A percentile compares a stretch with the other conserved stretches of the same genome.
These are phyloP conservation scores for Puffinus mauretanicus DNA, from an alignment of 2,113 vertebrate species.

Conservation along the genomic window DNA sequence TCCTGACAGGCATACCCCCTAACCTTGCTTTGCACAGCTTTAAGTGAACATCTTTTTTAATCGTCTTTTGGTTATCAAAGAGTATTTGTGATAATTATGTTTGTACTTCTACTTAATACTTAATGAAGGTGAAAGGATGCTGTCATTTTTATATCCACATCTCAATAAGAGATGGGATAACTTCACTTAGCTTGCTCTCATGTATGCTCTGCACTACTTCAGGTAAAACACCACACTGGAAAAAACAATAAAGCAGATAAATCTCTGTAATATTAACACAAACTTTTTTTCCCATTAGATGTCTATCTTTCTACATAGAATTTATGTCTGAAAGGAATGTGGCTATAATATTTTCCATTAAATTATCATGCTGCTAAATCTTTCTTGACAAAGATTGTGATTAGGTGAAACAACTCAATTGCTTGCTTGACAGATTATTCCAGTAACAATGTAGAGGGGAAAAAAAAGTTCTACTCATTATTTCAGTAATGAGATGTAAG, in stretches of 20 bases:
- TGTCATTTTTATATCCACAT: not conserved
- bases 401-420: slow-evolving; percentile 2
- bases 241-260: not conserved
- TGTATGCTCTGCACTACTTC: not conserved
- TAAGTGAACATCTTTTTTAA: not conserved
- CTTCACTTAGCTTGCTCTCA: not conserved
- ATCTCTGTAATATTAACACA: not conserved
- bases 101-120: not conserved
- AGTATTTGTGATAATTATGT: not conserved
- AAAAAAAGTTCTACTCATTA: not conserved
- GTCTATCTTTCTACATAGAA: not conserved
- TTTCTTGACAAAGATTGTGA: not conserved
- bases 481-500: not conserved
- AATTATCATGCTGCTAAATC: slow-evolving; percentile 2
- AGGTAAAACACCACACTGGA: not conserved
- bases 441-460: not conserved
- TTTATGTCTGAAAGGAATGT: slow-evolving; percentile 16
- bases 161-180: not conserved
- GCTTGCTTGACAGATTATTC: slow-evolving; percentile 32
- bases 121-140: not conserved
- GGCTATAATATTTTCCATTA: slow-evolving; percentile 33
- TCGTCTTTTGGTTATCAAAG: not conserved
- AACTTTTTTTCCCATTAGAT: not conserved
- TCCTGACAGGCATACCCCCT: not conserved
- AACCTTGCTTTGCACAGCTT: not conserved